Conservation (phyloP, 1,140 invertebrate genomes). For the Oncopodura yosiiana region DNA sequence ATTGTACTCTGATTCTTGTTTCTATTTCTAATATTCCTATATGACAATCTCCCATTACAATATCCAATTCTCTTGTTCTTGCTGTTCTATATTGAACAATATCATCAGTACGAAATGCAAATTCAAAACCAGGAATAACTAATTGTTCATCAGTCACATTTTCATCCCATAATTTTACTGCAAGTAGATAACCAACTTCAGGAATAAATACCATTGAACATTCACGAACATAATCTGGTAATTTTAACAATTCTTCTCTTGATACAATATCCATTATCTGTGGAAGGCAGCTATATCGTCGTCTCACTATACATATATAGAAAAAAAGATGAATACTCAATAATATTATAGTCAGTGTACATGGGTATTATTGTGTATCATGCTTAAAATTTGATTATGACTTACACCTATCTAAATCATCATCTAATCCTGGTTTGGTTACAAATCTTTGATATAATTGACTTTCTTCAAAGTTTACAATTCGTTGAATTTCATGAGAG, state of each 20-base stretch:
- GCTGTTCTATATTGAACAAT: slow-evolving; percentile 64
- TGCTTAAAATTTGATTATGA: slow-evolving; percentile 20
- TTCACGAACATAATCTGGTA: slow-evolving; percentile 54
- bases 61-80: slow-evolving; percentile 63
- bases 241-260: slow-evolving; percentile 53
- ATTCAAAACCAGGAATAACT: slow-evolving; percentile 54
- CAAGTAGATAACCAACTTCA: slow-evolving; percentile 66
- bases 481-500: slow-evolving; percentile 44
- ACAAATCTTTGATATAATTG: slow-evolving; percentile 52
- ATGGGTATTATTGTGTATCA: background rate
- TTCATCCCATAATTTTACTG: slow-evolving; percentile 52
- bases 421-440: slow-evolving; percentile 56
- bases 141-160: slow-evolving; percentile 45
- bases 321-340: background rate
- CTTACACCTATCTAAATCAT: slow-evolving; percentile 55
- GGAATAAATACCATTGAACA: slow-evolving; percentile 69
- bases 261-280: slow-evolving; percentile 55
- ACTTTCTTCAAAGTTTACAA: slow-evolving; percentile 60
- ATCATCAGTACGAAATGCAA: slow-evolving; percentile 44
- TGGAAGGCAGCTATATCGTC: slow-evolving; percentile 19
- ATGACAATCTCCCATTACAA: slow-evolving; percentile 60
- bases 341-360: background rate
- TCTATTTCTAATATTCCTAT: slow-evolving; percentile 65
- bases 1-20: slow-evolving; percentile 58
- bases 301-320: slow-evolving; percentile 6